Base-by-base conservation (phyloP, 1,140 invertebrate genomes). In the Olivierus martensii region DNA sequence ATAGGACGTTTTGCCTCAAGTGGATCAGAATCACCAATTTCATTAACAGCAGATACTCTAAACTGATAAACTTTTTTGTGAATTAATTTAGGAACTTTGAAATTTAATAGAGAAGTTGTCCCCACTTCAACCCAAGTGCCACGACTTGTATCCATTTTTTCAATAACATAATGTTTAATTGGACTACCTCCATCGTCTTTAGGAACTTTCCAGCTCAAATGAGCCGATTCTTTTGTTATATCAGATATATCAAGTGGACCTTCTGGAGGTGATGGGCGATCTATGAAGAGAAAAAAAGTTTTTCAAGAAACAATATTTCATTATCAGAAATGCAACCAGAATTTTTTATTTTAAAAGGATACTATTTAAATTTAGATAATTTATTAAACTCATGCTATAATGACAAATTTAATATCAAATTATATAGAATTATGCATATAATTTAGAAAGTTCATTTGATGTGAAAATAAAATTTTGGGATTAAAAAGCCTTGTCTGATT, bases 41-140 rank as follows among this genome's bases (percentile, higher is more conserved):
- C 76, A 73, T 98, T 98, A 68, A 93, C 87, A 49, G 92, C 93
- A 65, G 80, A 83, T 2, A 94, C 86, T 63, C 90, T 76, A 70
- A 95, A 94, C 68, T 93, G 87, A 63, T 95, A 95, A 61, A 87
- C 82, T 0, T 87, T 91, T 45, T 88, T 89, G 71, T 93, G 89
- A 21, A 88, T 74, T 2, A 96, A 70, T 53, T 89, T 74, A 7
- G 88, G 87, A 4, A 95, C 90, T 28, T 83, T 81, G 1, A 84
- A 82, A 63, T 87, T 82, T 52, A 79, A 88, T 60, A 81, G 79
- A 64, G 86, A 87, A 1, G 88, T 87, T 11, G 80, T 83, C 10
- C 91, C 80, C 43, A 91, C 91, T 48, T 91, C 91, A 39, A 95
- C 88, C 94, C 94, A 99, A 22, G 87, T 87, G 57, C 92, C 92